Evolutionary conservation across 2,888 invertebrate species (phyloP).

Genomic region (Pseudococcus viburni): DNA sequence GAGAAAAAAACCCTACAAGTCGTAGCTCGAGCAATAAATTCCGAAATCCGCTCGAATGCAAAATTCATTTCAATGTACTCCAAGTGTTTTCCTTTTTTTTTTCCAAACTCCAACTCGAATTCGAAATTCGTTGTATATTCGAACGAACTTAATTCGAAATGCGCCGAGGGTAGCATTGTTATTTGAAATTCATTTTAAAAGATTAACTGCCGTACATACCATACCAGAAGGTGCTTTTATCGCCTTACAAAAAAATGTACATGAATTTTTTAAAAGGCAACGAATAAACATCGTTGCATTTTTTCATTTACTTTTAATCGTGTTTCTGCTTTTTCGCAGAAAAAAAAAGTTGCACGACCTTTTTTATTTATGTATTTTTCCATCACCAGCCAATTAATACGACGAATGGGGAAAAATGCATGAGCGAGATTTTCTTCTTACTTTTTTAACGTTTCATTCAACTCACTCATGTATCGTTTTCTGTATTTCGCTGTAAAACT

Average conservation of each 20-base stretch:
- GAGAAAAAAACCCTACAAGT: not conserved
- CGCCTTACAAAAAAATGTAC: slow-evolving; percentile 44
- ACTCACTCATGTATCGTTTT: not conserved
- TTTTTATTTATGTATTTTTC: slow-evolving; percentile 19
- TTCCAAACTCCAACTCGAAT: not conserved
- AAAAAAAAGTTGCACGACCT: slow-evolving; percentile 8
- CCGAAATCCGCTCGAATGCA: slow-evolving; percentile 22
- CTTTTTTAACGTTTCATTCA: not conserved
- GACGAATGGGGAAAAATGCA: not conserved
- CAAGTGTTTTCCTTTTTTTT: slow-evolving; percentile 13
- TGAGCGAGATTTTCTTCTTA: not conserved
- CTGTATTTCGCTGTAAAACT: not conserved
- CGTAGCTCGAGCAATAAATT: slow-evolving; percentile 53
- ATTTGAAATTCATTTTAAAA: slow-evolving; percentile 58
- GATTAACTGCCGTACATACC: slow-evolving; percentile 53
- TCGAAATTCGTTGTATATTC: slow-evolving; percentile 53
- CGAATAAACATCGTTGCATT: slow-evolving; percentile 51
- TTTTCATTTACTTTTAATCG: slow-evolving; percentile 55
- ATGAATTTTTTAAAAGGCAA: slow-evolving; percentile 31
- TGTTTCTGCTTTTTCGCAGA: not conserved
- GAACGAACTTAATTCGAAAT: slow-evolving; percentile 53
- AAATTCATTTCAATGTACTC: slow-evolving; percentile 56
- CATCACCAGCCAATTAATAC: slow-evolving; percentile 25
- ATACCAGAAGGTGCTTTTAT: slow-evolving; percentile 50
- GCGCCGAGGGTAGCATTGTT: slow-evolving; percentile 45